These are phyloP conservation scores for Pagrus major DNA, from an alignment of 2,113 vertebrate species.

Conservation along the genomic window DNA sequence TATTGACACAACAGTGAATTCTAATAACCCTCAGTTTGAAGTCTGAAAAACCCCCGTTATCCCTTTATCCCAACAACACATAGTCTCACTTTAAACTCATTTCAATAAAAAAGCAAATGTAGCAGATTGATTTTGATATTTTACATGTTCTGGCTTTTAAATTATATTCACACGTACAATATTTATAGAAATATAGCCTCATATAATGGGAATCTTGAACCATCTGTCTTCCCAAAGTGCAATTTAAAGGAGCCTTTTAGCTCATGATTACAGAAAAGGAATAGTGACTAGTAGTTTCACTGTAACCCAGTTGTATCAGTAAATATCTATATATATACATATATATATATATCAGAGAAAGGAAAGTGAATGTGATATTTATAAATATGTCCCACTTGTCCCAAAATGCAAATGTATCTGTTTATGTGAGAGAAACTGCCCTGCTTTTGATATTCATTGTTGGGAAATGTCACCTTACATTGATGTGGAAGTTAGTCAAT, in stretches of 20 bases:
- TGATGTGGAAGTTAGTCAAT: slow-evolving; percentile 56
- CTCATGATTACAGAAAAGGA: slow-evolving; percentile 84
- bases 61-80: too few species aligned
- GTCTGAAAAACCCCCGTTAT: too few species aligned
- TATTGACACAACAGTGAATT: too few species aligned
- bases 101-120: not conserved
- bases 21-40: too few species aligned
- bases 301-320: slow-evolving; percentile 80
- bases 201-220: slow-evolving; percentile 46
- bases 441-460: slow-evolving; percentile 51
- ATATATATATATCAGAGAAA: slow-evolving; percentile 63
- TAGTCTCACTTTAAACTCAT: slow-evolving; percentile 43
- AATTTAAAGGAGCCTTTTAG: slow-evolving; percentile 84
- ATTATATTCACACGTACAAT: not conserved
- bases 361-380: slow-evolving; percentile 74
- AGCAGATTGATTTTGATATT: slow-evolving; percentile 16
- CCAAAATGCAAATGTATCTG: slow-evolving; percentile 69
- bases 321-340: slow-evolving; percentile 58
- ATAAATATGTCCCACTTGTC: slow-evolving; percentile 69
- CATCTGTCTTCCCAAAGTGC: slow-evolving; percentile 70
- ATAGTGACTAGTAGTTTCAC: slow-evolving; percentile 78
- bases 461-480: slow-evolving; percentile 54
- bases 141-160: slow-evolving; percentile 14
- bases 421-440: slow-evolving; percentile 67
- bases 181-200: slow-evolving; percentile 25